Base-by-base conservation (phyloP, 2,113 vertebrate species). In the Circaetus cinerascens region DNA sequence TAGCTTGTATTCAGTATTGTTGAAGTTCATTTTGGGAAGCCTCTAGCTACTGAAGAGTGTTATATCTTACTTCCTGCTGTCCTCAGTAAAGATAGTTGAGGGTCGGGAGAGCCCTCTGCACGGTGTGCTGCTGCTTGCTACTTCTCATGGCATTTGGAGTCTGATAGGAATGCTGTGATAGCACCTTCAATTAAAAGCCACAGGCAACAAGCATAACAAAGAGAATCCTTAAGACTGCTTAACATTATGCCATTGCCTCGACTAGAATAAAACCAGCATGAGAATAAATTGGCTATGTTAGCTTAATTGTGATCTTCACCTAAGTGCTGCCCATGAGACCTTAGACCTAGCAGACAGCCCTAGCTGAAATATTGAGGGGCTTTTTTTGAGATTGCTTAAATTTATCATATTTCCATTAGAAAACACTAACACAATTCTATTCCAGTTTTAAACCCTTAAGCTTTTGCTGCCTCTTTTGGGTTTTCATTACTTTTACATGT, bases 401-500 rank as follows among this genome's bases (percentile, higher is more conserved):
- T 96, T 90, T 81, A 66, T 74, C 25, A 6, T 62, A 66, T 78
- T 96, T 91, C 43, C 0, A 0, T 40, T 93, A 60, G 53, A 89
- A 91, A 90, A 82, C 38, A 71, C 15, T 48, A 81, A 36, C 46
- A 62, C 14, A 50, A 50, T 88, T 95, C 60, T 84, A 46, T 66
- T 68, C 41, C 25, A 15, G 50, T 51, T 51, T 51, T 26, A 51
- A 51, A 51, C 50, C 50, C 71, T 82, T 91, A 69, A 82, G 80
- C 64, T 87, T 85, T 87, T 87, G 48, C 72, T 90, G 48, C 45
- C 50, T 92, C 40, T 78, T 94, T 66, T 78, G 78, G 25, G 11
- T 84, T 95, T 97, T 96, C 86, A 69, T 93, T 96, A 88, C 84
- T 86, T 93, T 87, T 77, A 63, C 10, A 1, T 74, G 41, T 74